Evolutionary conservation across 1,140 invertebrate species (phyloP).

Genomic region (Drosophila equinoxialis): DNA sequence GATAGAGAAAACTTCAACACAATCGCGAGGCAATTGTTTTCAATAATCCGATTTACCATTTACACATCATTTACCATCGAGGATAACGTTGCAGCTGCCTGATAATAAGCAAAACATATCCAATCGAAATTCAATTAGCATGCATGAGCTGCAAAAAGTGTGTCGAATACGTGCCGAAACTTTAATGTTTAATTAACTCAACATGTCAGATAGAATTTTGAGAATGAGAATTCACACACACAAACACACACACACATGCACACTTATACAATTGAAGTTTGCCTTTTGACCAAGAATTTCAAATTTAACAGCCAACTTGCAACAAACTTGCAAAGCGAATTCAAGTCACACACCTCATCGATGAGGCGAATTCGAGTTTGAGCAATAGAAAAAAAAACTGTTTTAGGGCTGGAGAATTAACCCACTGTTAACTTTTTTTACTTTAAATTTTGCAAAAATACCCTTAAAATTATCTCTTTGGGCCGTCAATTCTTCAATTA

Average conservation of each 20-base stretch:
- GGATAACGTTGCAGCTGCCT: neutral
- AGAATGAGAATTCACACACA: neutral
- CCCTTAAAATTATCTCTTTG: too few species aligned
- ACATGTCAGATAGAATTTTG: neutral
- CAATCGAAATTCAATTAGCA: slow-evolving; percentile 1
- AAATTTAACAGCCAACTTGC: neutral
- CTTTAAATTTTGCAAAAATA: too few species aligned
- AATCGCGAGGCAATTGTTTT: neutral
- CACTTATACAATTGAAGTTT: neutral
- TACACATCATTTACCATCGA: neutral
- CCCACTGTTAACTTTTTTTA: too few species aligned
- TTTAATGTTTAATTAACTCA: slow-evolving; percentile 8
- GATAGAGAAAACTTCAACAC: too few species aligned
- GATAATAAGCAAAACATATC: neutral
- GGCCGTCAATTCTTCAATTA: too few species aligned
- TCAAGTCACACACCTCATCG: too few species aligned
- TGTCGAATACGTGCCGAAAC: slow-evolving; percentile 1
- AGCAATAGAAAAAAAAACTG: too few species aligned
- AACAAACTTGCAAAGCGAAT: too few species aligned
- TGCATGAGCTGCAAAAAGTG: neutral
- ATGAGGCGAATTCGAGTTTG: too few species aligned
- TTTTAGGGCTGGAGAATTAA: too few species aligned
- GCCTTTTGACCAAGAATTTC: neutral
- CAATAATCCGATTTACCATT: neutral
- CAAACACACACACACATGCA: neutral